phyloP scores from a whole-genome alignment of 2,113 vertebrate genomes.

The Syrrhaptes paradoxus region DNA sequence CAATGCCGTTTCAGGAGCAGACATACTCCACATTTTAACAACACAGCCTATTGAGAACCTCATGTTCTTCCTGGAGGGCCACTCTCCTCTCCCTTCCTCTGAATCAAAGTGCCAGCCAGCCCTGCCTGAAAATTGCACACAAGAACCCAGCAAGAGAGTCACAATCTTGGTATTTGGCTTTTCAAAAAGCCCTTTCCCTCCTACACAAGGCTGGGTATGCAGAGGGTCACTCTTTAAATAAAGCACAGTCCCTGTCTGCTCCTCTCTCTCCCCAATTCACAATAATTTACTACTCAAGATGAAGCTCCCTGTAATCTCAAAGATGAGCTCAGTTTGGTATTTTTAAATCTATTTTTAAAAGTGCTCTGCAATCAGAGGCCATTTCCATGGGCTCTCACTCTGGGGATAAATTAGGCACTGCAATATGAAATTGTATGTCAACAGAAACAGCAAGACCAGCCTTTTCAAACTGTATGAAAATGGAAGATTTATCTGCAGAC shows the following conservation, averaged over 20 bases:
- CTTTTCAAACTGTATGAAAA: constrained; percentile 61
- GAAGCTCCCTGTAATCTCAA: constrained; percentile 73
- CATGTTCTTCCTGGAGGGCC: constrained; percentile 60
- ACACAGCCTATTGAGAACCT: constrained; percentile 51
- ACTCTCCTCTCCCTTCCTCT: constrained; percentile 54
- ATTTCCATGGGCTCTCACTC: constrained; percentile 68
- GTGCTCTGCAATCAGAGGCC: constrained; percentile 73
- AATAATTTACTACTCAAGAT: constrained; percentile 74
- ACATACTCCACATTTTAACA: constrained; percentile 60
- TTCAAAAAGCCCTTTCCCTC: constrained; percentile 63
- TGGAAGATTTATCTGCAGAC: constrained; percentile 54
- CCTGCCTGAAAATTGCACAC: constrained; percentile 62
- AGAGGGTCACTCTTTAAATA: constrained; percentile 53
- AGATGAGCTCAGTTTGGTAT: constrained; percentile 69
- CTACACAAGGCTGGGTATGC: constrained; percentile 59
- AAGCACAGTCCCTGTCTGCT: constrained; percentile 50
- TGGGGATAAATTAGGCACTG: constrained; percentile 62
- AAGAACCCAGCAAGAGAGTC: constrained; percentile 58
- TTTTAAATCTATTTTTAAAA: constrained; percentile 73
- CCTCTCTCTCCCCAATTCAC: constrained; percentile 61
- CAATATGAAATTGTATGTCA: constrained; percentile 70
- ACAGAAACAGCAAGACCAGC: constrained; percentile 65
- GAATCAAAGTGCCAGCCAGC: constrained; percentile 49
- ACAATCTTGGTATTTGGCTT: constrained; percentile 61
- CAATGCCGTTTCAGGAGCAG: constrained; percentile 14